Conservation (phyloP, 2,888 invertebrate genomes). For the Metopia argyrocephala region DNA sequence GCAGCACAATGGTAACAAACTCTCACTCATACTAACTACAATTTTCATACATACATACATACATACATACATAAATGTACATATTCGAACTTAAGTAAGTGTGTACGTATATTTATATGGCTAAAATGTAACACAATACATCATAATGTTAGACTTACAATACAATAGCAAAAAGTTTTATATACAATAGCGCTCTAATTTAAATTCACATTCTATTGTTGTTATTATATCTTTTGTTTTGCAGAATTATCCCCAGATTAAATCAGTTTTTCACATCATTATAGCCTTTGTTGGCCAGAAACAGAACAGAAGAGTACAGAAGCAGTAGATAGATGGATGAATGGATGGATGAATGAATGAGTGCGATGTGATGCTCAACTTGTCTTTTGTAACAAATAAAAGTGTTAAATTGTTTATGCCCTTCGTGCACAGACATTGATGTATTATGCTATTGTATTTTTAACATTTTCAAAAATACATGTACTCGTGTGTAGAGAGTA, state of each 20-base stretch:
- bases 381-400: slow-evolving; percentile 14
- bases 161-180: slow-evolving; percentile 30
- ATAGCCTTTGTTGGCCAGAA: slow-evolving; percentile 4
- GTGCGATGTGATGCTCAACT: background rate
- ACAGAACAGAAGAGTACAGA: no score
- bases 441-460: no score
- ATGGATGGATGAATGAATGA: no score
- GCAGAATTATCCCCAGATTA: slow-evolving; percentile 54
- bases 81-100: background rate
- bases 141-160: slow-evolving; percentile 41
- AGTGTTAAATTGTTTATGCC: slow-evolving; percentile 52
- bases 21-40: no score
- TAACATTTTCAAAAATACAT: background rate
- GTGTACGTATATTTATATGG: background rate
- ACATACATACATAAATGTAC: background rate
- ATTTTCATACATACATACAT: background rate
- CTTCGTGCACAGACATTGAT: no score
- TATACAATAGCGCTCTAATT: slow-evolving; percentile 57
- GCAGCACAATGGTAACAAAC: no score
- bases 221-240: slow-evolving; percentile 48
- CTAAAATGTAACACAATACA: slow-evolving; percentile 37
- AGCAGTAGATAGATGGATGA: background rate
- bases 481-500: background rate
- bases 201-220: slow-evolving; percentile 58
- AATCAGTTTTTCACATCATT: slow-evolving; percentile 42